phyloP scores from a whole-genome alignment of 2,888 invertebrate genomes.

The Graphium colonna region DNA sequence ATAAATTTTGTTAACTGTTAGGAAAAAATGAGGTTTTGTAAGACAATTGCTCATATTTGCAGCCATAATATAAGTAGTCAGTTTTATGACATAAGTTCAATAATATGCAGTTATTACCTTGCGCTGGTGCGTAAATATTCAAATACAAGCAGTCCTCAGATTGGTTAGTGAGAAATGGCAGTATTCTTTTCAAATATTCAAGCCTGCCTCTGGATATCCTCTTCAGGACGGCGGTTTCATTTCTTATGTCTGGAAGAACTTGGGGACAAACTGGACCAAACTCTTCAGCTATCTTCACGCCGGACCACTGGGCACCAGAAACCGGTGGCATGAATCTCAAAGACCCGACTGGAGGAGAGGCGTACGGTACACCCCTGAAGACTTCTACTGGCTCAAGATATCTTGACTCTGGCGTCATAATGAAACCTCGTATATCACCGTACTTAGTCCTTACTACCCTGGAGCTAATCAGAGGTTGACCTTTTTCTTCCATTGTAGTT shows the following conservation, averaged over 20 bases:
- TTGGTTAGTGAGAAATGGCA: conserved; percentile 93
- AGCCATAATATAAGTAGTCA: too few species aligned
- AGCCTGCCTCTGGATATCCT: conserved; percentile 93
- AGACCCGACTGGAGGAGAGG: conserved; percentile 93
- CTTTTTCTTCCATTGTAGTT: conserved; percentile 73
- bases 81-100: too few species aligned
- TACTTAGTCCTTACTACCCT: conserved; percentile 93
- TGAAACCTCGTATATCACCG: conserved; percentile 91
- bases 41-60: too few species aligned
- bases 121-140: conserved; percentile 97
- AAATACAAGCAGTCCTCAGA: conserved; percentile 98
- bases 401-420: conserved; percentile 89
- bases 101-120: conserved; percentile 83
- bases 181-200: conserved; percentile 92
- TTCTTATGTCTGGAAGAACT: conserved; percentile 90
- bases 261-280: conserved; percentile 97
- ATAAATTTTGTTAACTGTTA: too few species aligned
- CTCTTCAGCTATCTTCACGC: conserved; percentile 91
- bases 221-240: conserved; percentile 89
- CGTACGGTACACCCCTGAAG: conserved; percentile 96
- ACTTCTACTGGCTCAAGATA: conserved; percentile 94
- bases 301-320: conserved; percentile 94
- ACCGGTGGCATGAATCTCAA: conserved; percentile 98
- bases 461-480: conserved; percentile 83
- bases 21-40: too few species aligned